phyloP scores from a whole-genome alignment of 2,888 invertebrate genomes.

The Adineta ricciae region DNA sequence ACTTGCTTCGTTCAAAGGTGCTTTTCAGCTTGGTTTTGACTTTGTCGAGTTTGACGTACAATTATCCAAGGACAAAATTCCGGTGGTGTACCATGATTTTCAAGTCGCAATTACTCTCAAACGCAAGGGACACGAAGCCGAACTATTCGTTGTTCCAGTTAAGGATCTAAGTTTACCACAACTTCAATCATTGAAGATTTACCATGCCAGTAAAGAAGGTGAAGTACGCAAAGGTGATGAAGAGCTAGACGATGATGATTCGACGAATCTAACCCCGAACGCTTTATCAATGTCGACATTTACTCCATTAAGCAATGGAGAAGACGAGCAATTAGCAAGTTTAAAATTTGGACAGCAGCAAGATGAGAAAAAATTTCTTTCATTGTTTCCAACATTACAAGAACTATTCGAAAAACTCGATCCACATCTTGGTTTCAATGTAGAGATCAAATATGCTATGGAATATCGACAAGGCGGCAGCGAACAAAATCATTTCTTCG shows the following conservation, averaged over 20 bases:
- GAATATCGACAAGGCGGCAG: conserved; percentile 38
- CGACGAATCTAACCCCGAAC: background rate
- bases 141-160: background rate
- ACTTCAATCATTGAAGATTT: background rate
- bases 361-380: conserved; percentile 7
- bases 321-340: background rate
- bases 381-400: conserved; percentile 71
- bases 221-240: background rate
- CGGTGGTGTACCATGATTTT: conserved; percentile 35
- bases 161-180: conserved; percentile 15
- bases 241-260: background rate
- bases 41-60: conserved; percentile 98
- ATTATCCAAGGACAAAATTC: conserved; percentile 78
- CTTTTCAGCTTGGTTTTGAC: conserved; percentile 65
- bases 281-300: background rate
- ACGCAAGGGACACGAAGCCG: background rate
- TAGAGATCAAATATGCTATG: conserved; percentile 94
- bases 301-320: background rate
- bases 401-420: conserved; percentile 70
- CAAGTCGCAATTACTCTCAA: conserved; percentile 10
- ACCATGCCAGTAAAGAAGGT: background rate
- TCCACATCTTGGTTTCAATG: conserved; percentile 79
- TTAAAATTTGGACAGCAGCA: background rate
- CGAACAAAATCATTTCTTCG: conserved; percentile 49
- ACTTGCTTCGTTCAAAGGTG: conserved; percentile 32